Base-by-base conservation (phyloP, 2,797 vertebrate genomes). In the Neosilurus hyrtlii region DNA sequence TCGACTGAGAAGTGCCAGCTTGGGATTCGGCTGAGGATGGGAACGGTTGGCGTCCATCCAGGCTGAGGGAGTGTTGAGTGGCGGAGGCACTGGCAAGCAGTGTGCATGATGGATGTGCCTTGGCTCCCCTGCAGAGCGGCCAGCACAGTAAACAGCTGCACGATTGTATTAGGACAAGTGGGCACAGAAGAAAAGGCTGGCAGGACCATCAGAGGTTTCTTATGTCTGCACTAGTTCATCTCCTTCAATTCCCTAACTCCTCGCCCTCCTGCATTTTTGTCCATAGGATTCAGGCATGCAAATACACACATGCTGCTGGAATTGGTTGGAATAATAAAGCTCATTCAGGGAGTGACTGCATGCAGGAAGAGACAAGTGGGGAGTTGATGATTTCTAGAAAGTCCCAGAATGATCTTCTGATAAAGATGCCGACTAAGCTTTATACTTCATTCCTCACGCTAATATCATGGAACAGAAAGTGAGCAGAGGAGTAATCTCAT, bases 141-240 rank as follows among this genome's bases (percentile, higher is more conserved):
- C 90, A 92, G 90, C 86, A 88, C 89, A 91, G 93, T 91, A 92
- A 90, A 94, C 93, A 93, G 93, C 92, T 93, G 93, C 91, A 90
- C 89, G 90, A 92, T 93, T 92, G 93, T 94, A 90, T 92, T 89
- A 93, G 89, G 91, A 93, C 51, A 79, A 63, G 66, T 49, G 83
- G 90, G 87, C 84, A 2, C 20, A 89, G 89, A 89, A 89, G 88
- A 88, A 87, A 87, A 88, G 85, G 86, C 88, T 87, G 80, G 85
- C 86, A 85, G 72, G 91, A 89, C 86, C 90, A 90, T 84, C 85
- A 90, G 76, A 91, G 91, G 91, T 91, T 91, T 91, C 92, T 91
- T 92, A 92, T 91, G 91, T 90, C 91, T 91, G 90, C 90, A 91
- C 91, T 92, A 89, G 63, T 90, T 90, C 90, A 89, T 91, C 91